A percentile compares a stretch with the other conserved stretches of the same genome.
phyloP scores from a whole-genome alignment of 2,888 invertebrate genomes.

The Didymodactylos carnosus region DNA sequence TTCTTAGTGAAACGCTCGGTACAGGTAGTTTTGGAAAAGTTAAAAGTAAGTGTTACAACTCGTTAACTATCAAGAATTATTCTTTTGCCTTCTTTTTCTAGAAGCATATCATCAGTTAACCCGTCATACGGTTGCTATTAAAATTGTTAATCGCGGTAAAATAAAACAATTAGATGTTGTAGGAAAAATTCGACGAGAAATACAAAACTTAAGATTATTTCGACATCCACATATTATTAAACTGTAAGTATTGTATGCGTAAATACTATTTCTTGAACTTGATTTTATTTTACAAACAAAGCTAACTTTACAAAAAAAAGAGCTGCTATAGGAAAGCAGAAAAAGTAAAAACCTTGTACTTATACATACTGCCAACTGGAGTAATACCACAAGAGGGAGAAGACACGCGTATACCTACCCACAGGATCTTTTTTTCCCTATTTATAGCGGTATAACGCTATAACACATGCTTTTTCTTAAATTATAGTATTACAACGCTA shows the following conservation, averaged over 20 bases:
- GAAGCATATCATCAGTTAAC: constrained; percentile 84
- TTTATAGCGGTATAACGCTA: too few species aligned
- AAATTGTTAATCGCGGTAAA: constrained; percentile 89
- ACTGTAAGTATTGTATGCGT: constrained; percentile 41
- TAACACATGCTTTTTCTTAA: too few species aligned
- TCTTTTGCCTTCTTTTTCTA: neutral
- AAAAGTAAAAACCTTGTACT: too few species aligned
- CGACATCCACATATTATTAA: constrained; percentile 98
- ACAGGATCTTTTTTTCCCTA: too few species aligned
- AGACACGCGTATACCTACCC: too few species aligned
- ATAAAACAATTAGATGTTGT: constrained; percentile 98
- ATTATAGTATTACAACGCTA: too few species aligned
- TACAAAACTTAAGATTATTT: constrained; percentile 95
- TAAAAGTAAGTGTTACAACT: constrained; percentile 50
- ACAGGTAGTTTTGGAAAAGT: constrained; percentile 99
- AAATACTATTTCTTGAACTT: too few species aligned
- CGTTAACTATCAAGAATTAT: neutral
- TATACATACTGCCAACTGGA: too few species aligned
- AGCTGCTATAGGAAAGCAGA: too few species aligned
- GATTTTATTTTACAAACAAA: too few species aligned
- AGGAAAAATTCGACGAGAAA: constrained; percentile 90
- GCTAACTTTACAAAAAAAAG: too few species aligned
- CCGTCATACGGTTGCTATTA: constrained; percentile 92
- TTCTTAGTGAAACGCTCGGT: constrained; percentile 73
- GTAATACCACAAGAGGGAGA: too few species aligned